These are phyloP conservation scores for Eleutherodactylus coqui DNA, from an alignment of 2,797 vertebrate genomes.

Conservation along the genomic window DNA sequence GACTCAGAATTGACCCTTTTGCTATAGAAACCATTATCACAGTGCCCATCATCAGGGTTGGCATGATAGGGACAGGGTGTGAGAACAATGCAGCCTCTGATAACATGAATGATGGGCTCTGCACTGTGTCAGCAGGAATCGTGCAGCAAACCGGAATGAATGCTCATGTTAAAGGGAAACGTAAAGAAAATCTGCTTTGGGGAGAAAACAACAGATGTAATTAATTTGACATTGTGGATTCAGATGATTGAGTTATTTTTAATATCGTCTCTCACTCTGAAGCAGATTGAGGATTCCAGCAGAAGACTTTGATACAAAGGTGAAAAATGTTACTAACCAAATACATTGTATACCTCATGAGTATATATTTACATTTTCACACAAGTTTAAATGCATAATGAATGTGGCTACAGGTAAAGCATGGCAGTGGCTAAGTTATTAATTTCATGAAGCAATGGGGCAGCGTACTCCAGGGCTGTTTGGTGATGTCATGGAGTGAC, in stretches of 20 bases:
- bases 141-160: neutral
- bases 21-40: neutral
- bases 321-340: neutral
- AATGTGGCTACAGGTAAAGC: neutral
- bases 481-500: neutral
- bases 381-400: neutral
- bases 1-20: neutral
- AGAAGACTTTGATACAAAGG: neutral
- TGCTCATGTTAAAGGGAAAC: neutral
- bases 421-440: neutral
- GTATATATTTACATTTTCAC: neutral
- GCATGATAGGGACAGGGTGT: neutral
- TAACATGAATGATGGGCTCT: neutral
- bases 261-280: neutral
- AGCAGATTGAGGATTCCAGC: neutral
- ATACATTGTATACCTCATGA: neutral
- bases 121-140: neutral
- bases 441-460: no score
- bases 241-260: neutral
- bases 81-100: constrained; percentile 13
- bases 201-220: neutral
- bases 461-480: neutral
- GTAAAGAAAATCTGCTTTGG: neutral
- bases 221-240: neutral
- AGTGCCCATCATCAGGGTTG: neutral